A percentile compares a stretch with the other conserved stretches of the same genome.
Evolutionary conservation across 1,140 invertebrate species (phyloP).

Genomic region (Caerostris darwini): DNA sequence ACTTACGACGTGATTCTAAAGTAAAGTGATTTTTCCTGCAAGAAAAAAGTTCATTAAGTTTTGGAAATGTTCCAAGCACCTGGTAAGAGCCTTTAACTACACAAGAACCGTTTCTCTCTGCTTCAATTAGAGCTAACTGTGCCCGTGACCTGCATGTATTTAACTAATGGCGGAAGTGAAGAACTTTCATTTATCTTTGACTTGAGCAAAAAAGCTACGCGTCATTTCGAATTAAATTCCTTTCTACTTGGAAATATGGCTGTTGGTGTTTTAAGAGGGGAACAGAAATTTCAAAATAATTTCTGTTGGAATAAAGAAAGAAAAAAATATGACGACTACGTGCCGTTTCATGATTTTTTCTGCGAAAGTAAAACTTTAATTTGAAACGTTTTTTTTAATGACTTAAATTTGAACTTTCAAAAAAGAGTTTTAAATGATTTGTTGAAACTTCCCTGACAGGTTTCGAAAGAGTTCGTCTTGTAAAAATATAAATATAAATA

Average conservation of each 20-base stretch:
- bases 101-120: neutral
- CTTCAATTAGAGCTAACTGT: constrained; percentile 14
- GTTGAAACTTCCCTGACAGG: no score
- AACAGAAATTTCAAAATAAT: neutral
- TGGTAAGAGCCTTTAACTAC: constrained; percentile 4
- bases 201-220: neutral
- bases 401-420: no score
- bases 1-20: constrained; percentile 7
- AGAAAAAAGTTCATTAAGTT: constrained; percentile 11
- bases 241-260: neutral
- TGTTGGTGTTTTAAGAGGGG: neutral
- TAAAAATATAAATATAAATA: no score
- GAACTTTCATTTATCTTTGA: constrained; percentile 5
- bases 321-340: no score
- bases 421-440: no score
- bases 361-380: no score
- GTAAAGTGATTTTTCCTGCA: neutral
- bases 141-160: constrained; percentile 3
- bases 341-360: no score
- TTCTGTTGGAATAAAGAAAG: neutral
- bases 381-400: no score
- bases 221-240: constrained; percentile 15
- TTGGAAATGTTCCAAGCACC: neutral
- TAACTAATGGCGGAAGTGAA: constrained; percentile 13
- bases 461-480: no score